These are phyloP conservation scores for Nicator chloris DNA, from an alignment of 2,113 vertebrate species.

Conservation along the genomic window DNA sequence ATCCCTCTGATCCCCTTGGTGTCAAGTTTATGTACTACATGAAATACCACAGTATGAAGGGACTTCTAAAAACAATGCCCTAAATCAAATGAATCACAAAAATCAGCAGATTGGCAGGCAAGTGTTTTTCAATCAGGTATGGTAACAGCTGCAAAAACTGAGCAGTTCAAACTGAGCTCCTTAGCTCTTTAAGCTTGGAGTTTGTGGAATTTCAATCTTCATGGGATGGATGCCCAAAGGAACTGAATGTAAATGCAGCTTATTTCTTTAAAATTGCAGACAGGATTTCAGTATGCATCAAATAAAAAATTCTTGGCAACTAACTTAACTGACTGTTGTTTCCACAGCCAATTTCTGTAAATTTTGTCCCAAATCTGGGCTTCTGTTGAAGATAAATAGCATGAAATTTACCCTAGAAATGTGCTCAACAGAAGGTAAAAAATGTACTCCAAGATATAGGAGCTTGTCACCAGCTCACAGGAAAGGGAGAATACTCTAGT, in stretches of 20 bases:
- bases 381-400: slow-evolving; percentile 19
- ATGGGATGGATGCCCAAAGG: not conserved
- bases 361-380: slow-evolving; percentile 12
- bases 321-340: not conserved
- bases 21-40: not conserved
- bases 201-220: slow-evolving; percentile 1
- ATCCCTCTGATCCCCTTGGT: not conserved
- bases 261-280: slow-evolving; percentile 8
- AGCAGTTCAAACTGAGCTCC: not conserved
- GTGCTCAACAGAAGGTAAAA: not conserved
- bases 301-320: slow-evolving; percentile 27
- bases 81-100: not conserved
- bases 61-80: not conserved
- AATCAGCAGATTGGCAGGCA: not conserved
- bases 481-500: not conserved
- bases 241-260: slow-evolving; percentile 4
- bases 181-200: not conserved
- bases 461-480: not conserved
- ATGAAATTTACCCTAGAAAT: not conserved
- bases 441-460: not conserved
- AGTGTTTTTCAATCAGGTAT: not conserved
- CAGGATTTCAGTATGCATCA: not conserved
- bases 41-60: not conserved
- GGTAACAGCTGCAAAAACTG: not conserved
- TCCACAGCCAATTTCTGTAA: not conserved